Base-by-base conservation (phyloP, 64 coral and sea anemone species). In the Pocillopora verrucosa region DNA sequence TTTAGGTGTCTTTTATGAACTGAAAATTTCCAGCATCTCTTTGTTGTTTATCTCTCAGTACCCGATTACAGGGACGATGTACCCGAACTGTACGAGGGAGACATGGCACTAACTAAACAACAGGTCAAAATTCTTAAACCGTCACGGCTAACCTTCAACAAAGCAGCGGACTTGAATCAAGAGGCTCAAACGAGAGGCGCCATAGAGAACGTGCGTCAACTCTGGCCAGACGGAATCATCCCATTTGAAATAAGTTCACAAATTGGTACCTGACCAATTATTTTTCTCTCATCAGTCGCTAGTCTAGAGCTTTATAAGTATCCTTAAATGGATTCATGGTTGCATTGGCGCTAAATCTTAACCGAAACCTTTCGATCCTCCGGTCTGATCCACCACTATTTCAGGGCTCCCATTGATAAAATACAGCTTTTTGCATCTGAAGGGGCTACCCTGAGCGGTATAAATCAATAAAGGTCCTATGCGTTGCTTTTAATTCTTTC, bases 221-320 rank as follows among this genome's bases (percentile, higher is more conserved):
- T 81, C 79, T 81, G 79, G 79, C 79, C 79, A 81, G 16, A 63
- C 15, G 79, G 79, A 4, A 81, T 81, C 16, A 81, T 81, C 61
- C 79, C 79, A 25, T 81, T 63, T 63, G 79, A 62, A 11, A 81
- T 81, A 59, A 61, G 13, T 59, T 2, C 2, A 62, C 4, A 25
- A 35, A 81, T 81, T 36, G 79, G 79, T 81, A 81, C 26, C 14
- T 15, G 16, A 58, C 22, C 14, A 67, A 3, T 67, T 51, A 51
- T 7, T 51, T 51, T 51, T 51, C 41, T 51, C 7, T 51, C 41
- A 4, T 51, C 41, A 51, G 41, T 4, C 41, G 3, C 41, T 4
- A 51, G 41, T 51, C 41, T 51, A 51, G 41, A 51, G 41, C 41
- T 7, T 51, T 7, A 51, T 51, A 30, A 30, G 30, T 30, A 30